Percentiles rank a stretch among this genome's conserved stretches.
phyloP scores from a whole-genome alignment of 2,113 vertebrate species.

The Poeciliopsis occidentalis region DNA sequence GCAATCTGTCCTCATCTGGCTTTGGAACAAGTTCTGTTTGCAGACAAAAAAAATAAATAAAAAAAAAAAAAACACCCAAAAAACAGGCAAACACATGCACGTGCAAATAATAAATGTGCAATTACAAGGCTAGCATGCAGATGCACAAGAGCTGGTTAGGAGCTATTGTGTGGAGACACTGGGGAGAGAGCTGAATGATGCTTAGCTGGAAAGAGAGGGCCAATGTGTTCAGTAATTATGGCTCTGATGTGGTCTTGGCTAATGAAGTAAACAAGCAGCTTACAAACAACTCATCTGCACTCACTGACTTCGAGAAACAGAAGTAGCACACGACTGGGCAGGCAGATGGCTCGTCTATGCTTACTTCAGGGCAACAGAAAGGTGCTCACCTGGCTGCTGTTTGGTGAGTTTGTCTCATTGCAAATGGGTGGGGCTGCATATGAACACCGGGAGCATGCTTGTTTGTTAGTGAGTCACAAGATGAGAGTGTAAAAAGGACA shows the following conservation, averaged over 20 bases:
- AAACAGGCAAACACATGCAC: conserved; percentile 17
- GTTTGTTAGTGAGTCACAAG: conserved; percentile 50
- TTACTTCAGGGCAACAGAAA: conserved; percentile 16
- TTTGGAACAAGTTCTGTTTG: conserved; percentile 20
- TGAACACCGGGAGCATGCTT: conserved; percentile 13
- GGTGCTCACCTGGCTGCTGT: background rate
- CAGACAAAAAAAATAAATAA: background rate
- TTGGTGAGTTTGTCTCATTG: conserved; percentile 9
- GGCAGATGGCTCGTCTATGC: conserved; percentile 6
- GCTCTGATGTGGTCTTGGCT: conserved; percentile 43
- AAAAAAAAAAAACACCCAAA: background rate
- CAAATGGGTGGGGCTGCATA: background rate
- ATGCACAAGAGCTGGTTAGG: conserved; percentile 44
- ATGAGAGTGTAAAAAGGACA: conserved; percentile 46
- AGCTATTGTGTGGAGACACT: conserved; percentile 36
- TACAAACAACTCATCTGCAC: conserved; percentile 23
- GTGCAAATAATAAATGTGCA: conserved; percentile 34
- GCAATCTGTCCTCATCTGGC: conserved; percentile 38
- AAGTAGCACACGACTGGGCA: background rate
- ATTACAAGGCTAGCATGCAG: background rate
- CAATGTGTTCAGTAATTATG: conserved; percentile 46
- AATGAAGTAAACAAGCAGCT: conserved; percentile 40
- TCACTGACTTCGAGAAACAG: conserved; percentile 18
- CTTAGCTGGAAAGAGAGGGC: conserved; percentile 27
- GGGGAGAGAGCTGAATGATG: conserved; percentile 36